Evolutionary conservation across 2,888 invertebrate species (phyloP).

Genomic region (Hesperia comma): DNA sequence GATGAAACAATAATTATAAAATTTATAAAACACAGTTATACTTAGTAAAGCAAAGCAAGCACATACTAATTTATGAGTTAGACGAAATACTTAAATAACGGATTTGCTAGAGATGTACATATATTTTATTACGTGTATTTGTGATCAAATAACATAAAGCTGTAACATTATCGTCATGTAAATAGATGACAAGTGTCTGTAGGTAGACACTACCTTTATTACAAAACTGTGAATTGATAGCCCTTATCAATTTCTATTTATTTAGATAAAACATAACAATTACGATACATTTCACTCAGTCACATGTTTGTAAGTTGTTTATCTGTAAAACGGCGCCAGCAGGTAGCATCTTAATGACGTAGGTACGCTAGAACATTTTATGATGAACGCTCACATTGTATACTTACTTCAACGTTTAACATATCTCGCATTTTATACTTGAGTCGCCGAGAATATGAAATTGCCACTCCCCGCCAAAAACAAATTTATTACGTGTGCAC

Average conservation of each 20-base stretch:
- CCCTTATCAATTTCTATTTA: slow-evolving; percentile 13
- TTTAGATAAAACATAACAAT: slow-evolving; percentile 21
- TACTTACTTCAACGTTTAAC: background rate
- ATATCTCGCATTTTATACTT: background rate
- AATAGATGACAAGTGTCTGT: background rate
- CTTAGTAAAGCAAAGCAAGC: too few relatives aligned
- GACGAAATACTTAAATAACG: background rate
- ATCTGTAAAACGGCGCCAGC: slow-evolving; percentile 25
- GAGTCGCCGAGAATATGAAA: too few relatives aligned
- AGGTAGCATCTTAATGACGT: slow-evolving; percentile 3
- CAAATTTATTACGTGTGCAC: too few relatives aligned
- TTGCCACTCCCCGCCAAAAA: too few relatives aligned
- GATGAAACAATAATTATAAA: too few relatives aligned
- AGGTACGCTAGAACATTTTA: background rate
- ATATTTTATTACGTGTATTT: background rate
- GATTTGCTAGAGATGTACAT: background rate
- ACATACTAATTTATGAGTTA: too few relatives aligned
- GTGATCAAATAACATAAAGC: background rate
- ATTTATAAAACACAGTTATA: too few relatives aligned
- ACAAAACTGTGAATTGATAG: slow-evolving; percentile 7
- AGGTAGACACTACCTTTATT: slow-evolving; percentile 5
- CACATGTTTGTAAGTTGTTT: slow-evolving; percentile 27
- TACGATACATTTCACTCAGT: slow-evolving; percentile 18
- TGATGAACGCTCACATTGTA: background rate
- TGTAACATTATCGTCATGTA: slow-evolving; percentile 1